Evolutionary conservation across 2,797 vertebrate genomes (phyloP), one percentile per base, ranked within the genome.

Genomic region (Dallia pectoralis): DNA sequence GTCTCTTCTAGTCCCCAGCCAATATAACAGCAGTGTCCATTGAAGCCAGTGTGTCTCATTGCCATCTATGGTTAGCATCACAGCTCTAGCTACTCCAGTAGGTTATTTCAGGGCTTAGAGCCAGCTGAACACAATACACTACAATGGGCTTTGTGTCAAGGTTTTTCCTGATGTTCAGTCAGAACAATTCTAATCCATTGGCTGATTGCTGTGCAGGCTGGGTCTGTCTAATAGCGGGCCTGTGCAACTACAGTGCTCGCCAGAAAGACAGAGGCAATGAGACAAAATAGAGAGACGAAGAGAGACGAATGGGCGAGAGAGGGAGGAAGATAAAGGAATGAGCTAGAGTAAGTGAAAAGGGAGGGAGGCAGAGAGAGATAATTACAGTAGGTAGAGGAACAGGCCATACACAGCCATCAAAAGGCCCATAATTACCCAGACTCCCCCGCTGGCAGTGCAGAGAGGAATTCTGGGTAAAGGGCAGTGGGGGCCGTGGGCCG

Each of bases 391-490:
- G 66, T 72, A 56, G 71, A 82, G 81, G 82, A 77, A 84, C 82
- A 84, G 73, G 33, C 18, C 71, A 48, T 81, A 73, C 77, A 51
- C 69, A 73, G 76, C 76, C 81, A 82, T 84, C 87, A 82, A 27
- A 83, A 82, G 78, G 67, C 81, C 74, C 72, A 70, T 91, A 88
- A 92, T 93, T 92, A 91, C 75, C 74, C 33, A 44, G 66, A 44
- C 75, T 73, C 75, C 75, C 74, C 77, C 59, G 72, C 78, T 73
- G 68, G 67, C 48, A 81, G 76, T 74, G 71, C 22, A 22, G 47
- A 12, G 67, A 51, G 74, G 19, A 53, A 4, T 53, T 53, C 49
- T 53, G 81, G 76, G 75, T 76, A 64, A 83, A 48, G 69, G 32
- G 53, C 51, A 29, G 49, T 8, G 19, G 49, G 29, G 48, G 71